A percentile compares a stretch with the other conserved stretches of the same genome.
phyloP scores from a whole-genome alignment of 2,888 invertebrate species.

The Cryptosula pallasiana region DNA sequence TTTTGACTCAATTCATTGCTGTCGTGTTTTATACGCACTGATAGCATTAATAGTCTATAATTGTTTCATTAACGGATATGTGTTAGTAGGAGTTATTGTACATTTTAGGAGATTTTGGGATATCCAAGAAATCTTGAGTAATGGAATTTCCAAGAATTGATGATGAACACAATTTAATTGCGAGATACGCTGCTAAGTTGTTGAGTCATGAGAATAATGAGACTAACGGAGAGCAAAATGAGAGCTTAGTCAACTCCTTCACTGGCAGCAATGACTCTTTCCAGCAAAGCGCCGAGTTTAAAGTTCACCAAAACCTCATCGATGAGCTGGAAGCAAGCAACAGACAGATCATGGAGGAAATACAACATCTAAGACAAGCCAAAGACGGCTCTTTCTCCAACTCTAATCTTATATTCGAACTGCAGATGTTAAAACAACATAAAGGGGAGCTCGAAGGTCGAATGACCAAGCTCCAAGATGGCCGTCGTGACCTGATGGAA shows the following conservation, averaged over 20 bases:
- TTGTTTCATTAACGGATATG: too few species aligned
- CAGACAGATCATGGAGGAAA: slow-evolving; percentile 19
- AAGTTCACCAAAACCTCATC: slow-evolving; percentile 14
- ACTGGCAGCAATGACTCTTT: slow-evolving; percentile 5
- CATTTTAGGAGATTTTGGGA: too few species aligned
- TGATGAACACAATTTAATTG: slow-evolving; percentile 19
- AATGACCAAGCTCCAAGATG: slow-evolving; percentile 22
- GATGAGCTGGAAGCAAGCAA: slow-evolving; percentile 22
- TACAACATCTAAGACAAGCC: neutral
- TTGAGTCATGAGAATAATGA: neutral
- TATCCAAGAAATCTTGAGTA: too few species aligned
- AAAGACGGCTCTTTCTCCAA: neutral
- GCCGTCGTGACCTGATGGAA: slow-evolving; percentile 3
- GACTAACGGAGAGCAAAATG: neutral
- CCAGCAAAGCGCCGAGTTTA: neutral
- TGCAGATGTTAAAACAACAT: slow-evolving; percentile 21
- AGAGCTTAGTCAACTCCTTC: neutral
- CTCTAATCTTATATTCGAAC: slow-evolving; percentile 19
- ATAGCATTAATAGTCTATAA: too few species aligned
- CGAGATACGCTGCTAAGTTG: slow-evolving; percentile 16
- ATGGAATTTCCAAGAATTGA: slow-evolving; percentile 16
- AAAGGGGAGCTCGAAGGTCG: slow-evolving; percentile 21
- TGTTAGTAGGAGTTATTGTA: too few species aligned
- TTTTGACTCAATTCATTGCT: too few species aligned
- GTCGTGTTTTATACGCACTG: too few species aligned